A percentile compares a stretch with the other conserved stretches of the same genome.
Conservation (phyloP, 2,113 vertebrate species). For the Notechis scutatus region DNA sequence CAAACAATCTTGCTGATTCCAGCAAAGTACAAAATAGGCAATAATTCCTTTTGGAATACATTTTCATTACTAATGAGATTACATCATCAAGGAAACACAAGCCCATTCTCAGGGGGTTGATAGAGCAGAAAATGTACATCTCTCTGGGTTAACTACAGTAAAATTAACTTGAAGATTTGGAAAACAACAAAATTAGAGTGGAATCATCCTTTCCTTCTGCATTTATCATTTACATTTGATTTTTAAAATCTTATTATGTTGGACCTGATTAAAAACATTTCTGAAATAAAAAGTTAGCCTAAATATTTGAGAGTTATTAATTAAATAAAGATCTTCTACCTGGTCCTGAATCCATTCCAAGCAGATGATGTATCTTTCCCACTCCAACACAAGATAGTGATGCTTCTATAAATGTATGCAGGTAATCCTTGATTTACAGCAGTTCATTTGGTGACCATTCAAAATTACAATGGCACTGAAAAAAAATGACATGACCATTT, state of each 20-base stretch:
- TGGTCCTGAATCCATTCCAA: background rate
- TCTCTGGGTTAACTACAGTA: constrained; percentile 57
- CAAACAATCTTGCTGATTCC: constrained; percentile 29
- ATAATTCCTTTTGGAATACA: constrained; percentile 22
- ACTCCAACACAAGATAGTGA: background rate
- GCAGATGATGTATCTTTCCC: background rate
- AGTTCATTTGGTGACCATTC: too few relatives aligned
- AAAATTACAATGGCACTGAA: too few relatives aligned
- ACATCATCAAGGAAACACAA: constrained; percentile 26
- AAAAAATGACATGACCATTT: too few relatives aligned
- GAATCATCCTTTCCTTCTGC: constrained; percentile 59
- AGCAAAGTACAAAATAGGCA: background rate
- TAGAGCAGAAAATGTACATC: constrained; percentile 32
- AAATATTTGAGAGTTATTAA: constrained; percentile 36
- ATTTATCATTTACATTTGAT: constrained; percentile 59
- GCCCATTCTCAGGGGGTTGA: background rate
- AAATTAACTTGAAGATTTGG: constrained; percentile 65
- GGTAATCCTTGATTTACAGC: too few relatives aligned
- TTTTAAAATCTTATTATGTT: constrained; percentile 63
- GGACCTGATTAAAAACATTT: constrained; percentile 55
- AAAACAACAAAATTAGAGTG: constrained; percentile 63
- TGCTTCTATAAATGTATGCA: background rate
- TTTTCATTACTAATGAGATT: constrained; percentile 51
- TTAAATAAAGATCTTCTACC: background rate
- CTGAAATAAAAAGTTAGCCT: constrained; percentile 14